A percentile compares a stretch with the other conserved stretches of the same genome.
Conservation (phyloP, 2,113 vertebrate species). For the Caracal caracal region DNA sequence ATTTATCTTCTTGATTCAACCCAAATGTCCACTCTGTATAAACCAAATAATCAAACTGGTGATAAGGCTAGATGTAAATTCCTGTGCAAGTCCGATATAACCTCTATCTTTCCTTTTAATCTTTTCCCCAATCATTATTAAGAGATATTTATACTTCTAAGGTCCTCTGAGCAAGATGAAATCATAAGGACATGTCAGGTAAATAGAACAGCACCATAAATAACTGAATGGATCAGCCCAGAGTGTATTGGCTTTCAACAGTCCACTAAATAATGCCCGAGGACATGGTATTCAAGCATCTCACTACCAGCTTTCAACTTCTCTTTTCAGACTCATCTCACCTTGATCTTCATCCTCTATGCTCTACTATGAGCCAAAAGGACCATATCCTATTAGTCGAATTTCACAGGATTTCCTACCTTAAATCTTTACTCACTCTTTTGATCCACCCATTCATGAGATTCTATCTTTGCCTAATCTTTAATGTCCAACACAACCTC, state of each 20-base stretch:
- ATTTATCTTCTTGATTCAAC: constrained; percentile 63
- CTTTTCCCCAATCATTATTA: constrained; percentile 38
- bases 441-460: neutral
- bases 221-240: neutral
- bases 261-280: constrained; percentile 27
- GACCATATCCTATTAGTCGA: neutral
- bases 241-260: neutral
- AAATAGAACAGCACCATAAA: constrained; percentile 44
- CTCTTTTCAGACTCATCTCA: neutral
- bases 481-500: neutral
- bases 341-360: neutral
- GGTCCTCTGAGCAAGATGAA: constrained; percentile 31
- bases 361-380: neutral
- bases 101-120: constrained; percentile 54
- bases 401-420: neutral
- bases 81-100: constrained; percentile 21
- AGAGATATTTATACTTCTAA: constrained; percentile 66
- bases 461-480: neutral
- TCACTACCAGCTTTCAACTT: neutral
- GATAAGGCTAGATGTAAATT: constrained; percentile 70
- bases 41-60: constrained; percentile 55
- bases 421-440: neutral
- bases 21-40: constrained; percentile 43
- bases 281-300: too few relatives aligned
- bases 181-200: constrained; percentile 55